phyloP scores from a whole-genome alignment of 1,140 invertebrate species.

The Gonatopus flavifemur region DNA sequence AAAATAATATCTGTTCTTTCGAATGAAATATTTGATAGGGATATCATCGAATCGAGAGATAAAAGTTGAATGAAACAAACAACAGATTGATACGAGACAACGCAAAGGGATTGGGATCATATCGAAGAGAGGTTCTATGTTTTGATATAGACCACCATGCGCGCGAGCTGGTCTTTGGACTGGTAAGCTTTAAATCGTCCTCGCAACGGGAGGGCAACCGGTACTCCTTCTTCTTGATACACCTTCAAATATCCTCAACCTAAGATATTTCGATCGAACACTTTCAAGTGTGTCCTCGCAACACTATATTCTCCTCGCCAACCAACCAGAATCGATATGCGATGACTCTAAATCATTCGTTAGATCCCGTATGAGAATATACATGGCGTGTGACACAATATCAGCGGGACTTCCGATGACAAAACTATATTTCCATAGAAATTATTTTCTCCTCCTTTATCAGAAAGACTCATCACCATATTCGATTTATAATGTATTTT shows the following conservation, averaged over 20 bases:
- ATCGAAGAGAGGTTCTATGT: conserved; percentile 35
- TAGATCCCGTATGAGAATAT: too few relatives aligned
- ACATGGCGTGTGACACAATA: conserved; percentile 14
- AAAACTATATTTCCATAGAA: neutral
- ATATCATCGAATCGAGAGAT: too few relatives aligned
- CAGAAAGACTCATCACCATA: too few relatives aligned
- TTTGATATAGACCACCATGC: conserved; percentile 49
- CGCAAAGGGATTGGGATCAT: conserved; percentile 19
- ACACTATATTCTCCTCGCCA: conserved; percentile 4
- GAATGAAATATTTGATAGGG: too few relatives aligned
- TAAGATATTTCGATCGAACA: conserved; percentile 39
- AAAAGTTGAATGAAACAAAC: too few relatives aligned
- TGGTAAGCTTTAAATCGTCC: conserved; percentile 47
- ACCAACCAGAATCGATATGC: conserved; percentile 18
- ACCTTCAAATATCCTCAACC: conserved; percentile 38
- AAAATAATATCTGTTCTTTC: too few relatives aligned
- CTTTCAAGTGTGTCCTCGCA: conserved; percentile 19
- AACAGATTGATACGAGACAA: too few relatives aligned
- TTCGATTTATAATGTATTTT: too few relatives aligned
- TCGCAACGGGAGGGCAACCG: conserved; percentile 40
- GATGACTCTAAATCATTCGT: conserved; percentile 19
- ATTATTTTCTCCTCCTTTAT: too few relatives aligned
- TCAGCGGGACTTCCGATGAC: conserved; percentile 17
- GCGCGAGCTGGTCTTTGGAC: conserved; percentile 33
- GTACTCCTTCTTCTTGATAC: conserved; percentile 29